Evolutionary conservation across 1,140 invertebrate species (phyloP).

Genomic region (Drosophila pachea): DNA sequence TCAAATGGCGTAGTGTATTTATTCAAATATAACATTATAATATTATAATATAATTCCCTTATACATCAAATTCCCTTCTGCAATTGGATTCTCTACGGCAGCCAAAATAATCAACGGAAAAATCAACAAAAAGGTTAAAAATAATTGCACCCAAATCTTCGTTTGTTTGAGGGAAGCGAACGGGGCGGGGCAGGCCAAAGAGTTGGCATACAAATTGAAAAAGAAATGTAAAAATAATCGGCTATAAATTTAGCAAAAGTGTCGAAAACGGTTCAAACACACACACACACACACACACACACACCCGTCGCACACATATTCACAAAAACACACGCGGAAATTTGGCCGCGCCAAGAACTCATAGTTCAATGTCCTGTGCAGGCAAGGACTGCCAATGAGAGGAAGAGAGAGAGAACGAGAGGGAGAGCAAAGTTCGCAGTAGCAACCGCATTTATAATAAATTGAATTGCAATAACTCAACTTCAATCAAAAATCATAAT

Average conservation of each 20-base stretch:
- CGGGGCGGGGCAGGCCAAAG: background rate
- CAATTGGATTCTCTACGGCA: too few species aligned
- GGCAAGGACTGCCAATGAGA: conserved; percentile 38
- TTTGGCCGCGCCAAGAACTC: conserved; percentile 71
- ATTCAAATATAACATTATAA: too few species aligned
- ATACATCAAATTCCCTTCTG: too few species aligned
- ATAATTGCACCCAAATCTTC: conserved; percentile 59
- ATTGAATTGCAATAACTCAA: conserved; percentile 79
- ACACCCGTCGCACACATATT: background rate
- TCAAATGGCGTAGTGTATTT: too few species aligned
- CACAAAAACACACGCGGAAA: conserved; percentile 45
- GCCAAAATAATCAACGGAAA: conserved; percentile 55
- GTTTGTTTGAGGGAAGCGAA: background rate
- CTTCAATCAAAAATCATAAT: conserved; percentile 79
- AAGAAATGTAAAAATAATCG: conserved; percentile 77
- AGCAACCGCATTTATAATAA: conserved; percentile 78
- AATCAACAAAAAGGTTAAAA: conserved; percentile 71
- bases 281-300: conserved; percentile 45
- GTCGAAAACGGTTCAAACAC: conserved; percentile 70
- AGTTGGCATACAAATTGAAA: conserved; percentile 48
- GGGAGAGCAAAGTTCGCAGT: conserved; percentile 39
- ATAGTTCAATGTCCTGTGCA: conserved; percentile 73
- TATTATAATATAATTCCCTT: too few species aligned
- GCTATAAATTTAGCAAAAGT: conserved; percentile 76
- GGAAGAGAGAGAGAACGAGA: background rate